These are phyloP conservation scores for Branchellion lobata DNA, from an alignment of 2,888 invertebrate species.

Conservation along the genomic window DNA sequence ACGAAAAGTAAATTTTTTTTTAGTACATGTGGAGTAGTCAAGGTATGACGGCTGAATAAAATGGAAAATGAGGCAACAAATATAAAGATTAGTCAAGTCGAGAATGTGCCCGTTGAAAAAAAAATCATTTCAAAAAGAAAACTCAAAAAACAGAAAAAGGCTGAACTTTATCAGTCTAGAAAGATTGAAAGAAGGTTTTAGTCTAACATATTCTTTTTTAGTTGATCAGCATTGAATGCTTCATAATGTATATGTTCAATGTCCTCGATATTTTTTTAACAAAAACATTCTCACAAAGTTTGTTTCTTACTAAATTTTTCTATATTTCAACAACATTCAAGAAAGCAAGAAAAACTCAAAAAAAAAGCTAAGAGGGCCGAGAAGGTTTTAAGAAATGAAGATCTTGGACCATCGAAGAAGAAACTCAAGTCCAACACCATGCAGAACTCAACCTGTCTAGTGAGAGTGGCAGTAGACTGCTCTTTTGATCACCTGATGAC, in stretches of 20 bases:
- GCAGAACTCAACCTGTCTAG: constrained; percentile 70
- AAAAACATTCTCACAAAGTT: not conserved
- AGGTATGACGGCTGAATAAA: not conserved
- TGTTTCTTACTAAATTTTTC: not conserved
- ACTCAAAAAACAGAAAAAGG: constrained; percentile 47
- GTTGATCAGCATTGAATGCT: not conserved
- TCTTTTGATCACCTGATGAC: constrained; percentile 89
- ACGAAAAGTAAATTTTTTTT: constrained; percentile 6
- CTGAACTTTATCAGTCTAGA: constrained; percentile 43
- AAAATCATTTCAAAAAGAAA: constrained; percentile 48
- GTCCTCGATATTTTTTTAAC: too few relatives aligned
- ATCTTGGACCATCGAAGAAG: constrained; percentile 72
- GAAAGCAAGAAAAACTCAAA: constrained; percentile 40
- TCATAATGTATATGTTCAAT: constrained; percentile 10
- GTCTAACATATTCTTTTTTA: not conserved
- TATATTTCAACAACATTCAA: too few relatives aligned
- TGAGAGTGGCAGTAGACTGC: constrained; percentile 79
- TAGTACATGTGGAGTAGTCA: not conserved
- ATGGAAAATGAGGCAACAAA: not conserved
- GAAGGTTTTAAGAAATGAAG: constrained; percentile 68
- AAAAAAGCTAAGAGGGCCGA: constrained; percentile 71
- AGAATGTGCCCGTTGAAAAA: not conserved
- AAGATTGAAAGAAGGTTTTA: constrained; percentile 48
- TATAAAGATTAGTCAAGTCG: not conserved
- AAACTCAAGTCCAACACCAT: constrained; percentile 72